A percentile compares a stretch with the other conserved stretches of the same genome.
These are phyloP conservation scores for Rambutsinella grinnellia DNA, from an alignment of 2,888 invertebrate genomes.

Conservation along the genomic window DNA sequence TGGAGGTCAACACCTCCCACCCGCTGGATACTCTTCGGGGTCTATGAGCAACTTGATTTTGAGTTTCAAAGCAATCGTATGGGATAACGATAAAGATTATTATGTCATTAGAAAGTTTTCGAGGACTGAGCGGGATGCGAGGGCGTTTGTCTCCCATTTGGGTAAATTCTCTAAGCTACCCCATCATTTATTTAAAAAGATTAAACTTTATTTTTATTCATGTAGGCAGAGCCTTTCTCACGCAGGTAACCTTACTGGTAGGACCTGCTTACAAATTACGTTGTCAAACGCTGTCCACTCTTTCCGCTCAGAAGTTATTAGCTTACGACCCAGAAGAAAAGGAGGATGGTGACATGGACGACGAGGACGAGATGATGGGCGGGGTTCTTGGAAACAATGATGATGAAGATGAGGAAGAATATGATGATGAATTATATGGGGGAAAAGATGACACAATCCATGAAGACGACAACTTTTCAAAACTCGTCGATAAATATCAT, in stretches of 20 bases:
- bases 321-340: neutral
- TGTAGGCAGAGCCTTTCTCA: slow-evolving; percentile 39
- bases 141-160: slow-evolving; percentile 43
- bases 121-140: slow-evolving; percentile 35
- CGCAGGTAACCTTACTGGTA: slow-evolving; percentile 22
- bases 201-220: too few species aligned
- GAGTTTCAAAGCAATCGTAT: slow-evolving; percentile 53
- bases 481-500: slow-evolving; percentile 25
- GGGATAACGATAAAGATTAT: slow-evolving; percentile 7
- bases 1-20: neutral
- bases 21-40: slow-evolving; percentile 37
- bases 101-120: slow-evolving; percentile 49
- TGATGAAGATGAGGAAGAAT: neutral
- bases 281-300: slow-evolving; percentile 11
- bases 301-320: slow-evolving; percentile 27
- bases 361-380: neutral
- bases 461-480: slow-evolving; percentile 23
- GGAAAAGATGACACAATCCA: slow-evolving; percentile 2
- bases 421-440: slow-evolving; percentile 8
- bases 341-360: slow-evolving; percentile 1
- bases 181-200: too few species aligned
- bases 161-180: too few species aligned
- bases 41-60: slow-evolving; percentile 53
- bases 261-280: slow-evolving; percentile 38
- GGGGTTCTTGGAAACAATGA: neutral